A percentile compares a stretch with the other conserved stretches of the same genome.
phyloP scores from a whole-genome alignment of 2,888 invertebrate species.

The Ametastegia equiseti region DNA sequence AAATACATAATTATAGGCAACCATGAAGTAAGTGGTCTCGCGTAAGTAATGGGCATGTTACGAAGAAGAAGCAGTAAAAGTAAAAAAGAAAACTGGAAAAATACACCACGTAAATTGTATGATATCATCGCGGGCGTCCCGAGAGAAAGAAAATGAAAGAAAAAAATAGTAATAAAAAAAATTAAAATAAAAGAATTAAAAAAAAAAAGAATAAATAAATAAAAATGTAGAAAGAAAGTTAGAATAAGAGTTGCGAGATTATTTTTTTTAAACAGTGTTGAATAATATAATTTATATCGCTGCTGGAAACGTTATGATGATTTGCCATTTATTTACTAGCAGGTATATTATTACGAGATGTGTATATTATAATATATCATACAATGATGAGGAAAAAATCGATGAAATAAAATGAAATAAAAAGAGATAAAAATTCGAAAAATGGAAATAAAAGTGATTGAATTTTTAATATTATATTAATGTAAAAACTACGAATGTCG shows the following conservation, averaged over 20 bases:
- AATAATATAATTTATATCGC: conserved; percentile 9
- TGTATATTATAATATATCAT: too few relatives aligned
- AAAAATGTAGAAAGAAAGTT: background rate
- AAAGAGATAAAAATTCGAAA: too few relatives aligned
- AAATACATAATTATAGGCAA: too few relatives aligned
- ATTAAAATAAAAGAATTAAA: too few relatives aligned
- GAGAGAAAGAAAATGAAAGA: background rate
- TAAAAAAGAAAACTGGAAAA: background rate
- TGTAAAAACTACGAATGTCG: background rate
- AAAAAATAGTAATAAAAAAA: too few relatives aligned
- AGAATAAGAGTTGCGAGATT: background rate
- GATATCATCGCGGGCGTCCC: conserved; percentile 1
- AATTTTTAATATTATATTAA: background rate
- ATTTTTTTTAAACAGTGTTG: background rate
- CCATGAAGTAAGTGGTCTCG: too few relatives aligned
- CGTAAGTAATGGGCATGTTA: too few relatives aligned
- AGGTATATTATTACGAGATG: background rate
- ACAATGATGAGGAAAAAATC: too few relatives aligned
- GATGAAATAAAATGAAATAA: too few relatives aligned
- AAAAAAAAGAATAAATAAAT: background rate
- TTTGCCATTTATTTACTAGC: background rate
- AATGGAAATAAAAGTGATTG: too few relatives aligned
- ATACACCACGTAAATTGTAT: background rate
- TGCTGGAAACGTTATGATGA: background rate
- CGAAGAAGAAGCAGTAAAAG: background rate